Evolutionary conservation across 2,797 vertebrate genomes (phyloP), one percentile per base, ranked within the genome.

Genomic region (Syndactyla subalaris): DNA sequence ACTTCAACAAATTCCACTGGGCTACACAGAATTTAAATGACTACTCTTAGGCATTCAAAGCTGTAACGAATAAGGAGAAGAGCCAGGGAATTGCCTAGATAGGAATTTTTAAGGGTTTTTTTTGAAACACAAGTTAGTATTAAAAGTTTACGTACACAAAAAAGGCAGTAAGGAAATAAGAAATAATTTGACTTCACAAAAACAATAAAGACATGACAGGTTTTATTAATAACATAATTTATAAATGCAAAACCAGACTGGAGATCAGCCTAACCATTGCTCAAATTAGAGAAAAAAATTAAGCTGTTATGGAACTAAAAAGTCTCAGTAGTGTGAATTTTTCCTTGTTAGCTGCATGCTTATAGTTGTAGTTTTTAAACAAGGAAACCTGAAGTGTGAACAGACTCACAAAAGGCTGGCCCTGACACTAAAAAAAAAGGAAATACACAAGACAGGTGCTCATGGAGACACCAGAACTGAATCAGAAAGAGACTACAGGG

Each of bases 401-500:
- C 6, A 30, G 17, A 81, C 58, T 32, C 32, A 57, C 3, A 7
- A 74, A 77, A 71, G 2, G 14, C 30, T 7, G 5, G 13, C 22
- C 9, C 16, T 38, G 23, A 77, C 29, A 12, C 38, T 19, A 24
- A 78, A 65, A 75, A 58, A 54, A 20, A 38, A 36, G 4, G 27
- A 78, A 59, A 70, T n/a, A 46, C 10, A 24, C 0, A 0, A 77
- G 6, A 61, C 0, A 4, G 21, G 26, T 4, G 0, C 7, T 62
- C 49, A 29, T 19, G 12, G 5, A 6, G 32, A 45, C 36, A 32
- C 16, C 15, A 62, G 39, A 82, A 66, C 9, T 5, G 17, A 18
- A 57, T 45, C 41, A 52, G 46, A 80, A 46, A 81, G 9, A 4
- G 19, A 78, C 19, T 23, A 41, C 3, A 46, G 8, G 1, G 4